These are phyloP conservation scores for Blastomussa wellsi DNA, from an alignment of 92 coral and sea anemone genomes.

Conservation along the genomic window DNA sequence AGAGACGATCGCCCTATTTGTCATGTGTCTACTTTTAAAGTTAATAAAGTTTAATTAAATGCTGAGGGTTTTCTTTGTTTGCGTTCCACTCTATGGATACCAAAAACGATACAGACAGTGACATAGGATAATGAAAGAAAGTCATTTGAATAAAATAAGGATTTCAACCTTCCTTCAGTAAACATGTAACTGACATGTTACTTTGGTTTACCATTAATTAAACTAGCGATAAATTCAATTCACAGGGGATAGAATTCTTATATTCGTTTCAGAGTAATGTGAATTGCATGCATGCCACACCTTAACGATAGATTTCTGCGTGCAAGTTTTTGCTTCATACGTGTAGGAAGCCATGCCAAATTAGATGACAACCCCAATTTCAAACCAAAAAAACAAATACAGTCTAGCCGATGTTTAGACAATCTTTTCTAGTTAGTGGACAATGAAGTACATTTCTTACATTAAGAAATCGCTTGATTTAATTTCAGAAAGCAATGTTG, in stretches of 20 bases:
- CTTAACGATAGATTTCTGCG: background rate
- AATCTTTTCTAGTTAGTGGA: constrained; percentile 49
- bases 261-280: background rate
- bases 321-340: background rate
- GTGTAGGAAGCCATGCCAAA: constrained; percentile 14
- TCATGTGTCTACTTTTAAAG: constrained; percentile 35
- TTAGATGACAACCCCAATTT: constrained; percentile 32
- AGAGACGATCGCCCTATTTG: constrained; percentile 21
- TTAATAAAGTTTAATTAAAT: constrained; percentile 46
- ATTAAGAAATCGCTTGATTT: constrained; percentile 35
- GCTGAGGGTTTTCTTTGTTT: constrained; percentile 39
- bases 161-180: constrained; percentile 6
- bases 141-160: constrained; percentile 45
- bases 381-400: constrained; percentile 55
- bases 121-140: constrained; percentile 23
- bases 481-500: constrained; percentile 69
- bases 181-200: constrained; percentile 35
- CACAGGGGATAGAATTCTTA: constrained; percentile 1
- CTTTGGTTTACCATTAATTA: constrained; percentile 15
- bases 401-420: constrained; percentile 82
- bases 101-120: constrained; percentile 36
- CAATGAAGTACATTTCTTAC: constrained; percentile 63
- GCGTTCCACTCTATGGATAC: constrained; percentile 41
- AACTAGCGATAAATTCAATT: background rate
- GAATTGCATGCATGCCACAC: constrained; percentile 14